Percentiles rank a stretch among this genome's conserved stretches.
Conservation (phyloP, 1,140 invertebrate species). For the Zaprionus africanus region DNA sequence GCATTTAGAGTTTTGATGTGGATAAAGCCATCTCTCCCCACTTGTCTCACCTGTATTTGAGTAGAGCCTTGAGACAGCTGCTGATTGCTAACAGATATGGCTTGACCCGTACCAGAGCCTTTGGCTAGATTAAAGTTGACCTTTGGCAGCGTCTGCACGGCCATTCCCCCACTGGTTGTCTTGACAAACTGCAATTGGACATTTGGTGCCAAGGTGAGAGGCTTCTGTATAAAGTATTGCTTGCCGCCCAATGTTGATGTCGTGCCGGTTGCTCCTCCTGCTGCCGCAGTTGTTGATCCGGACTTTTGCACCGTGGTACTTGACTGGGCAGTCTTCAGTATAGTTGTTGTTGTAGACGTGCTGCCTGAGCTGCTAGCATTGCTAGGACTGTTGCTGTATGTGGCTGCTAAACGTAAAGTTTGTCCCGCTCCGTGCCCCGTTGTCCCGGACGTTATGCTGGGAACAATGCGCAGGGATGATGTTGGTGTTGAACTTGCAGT, state of each 20-base stretch:
- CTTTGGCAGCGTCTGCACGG: conserved; percentile 78
- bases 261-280: conserved; percentile 5
- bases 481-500: conserved; percentile 25
- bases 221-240: conserved; percentile 82
- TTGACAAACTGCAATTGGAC: conserved; percentile 82
- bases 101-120: conserved; percentile 41
- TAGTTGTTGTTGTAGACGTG: conserved; percentile 47
- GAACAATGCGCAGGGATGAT: conserved; percentile 52
- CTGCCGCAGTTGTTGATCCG: conserved; percentile 1
- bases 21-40: neutral
- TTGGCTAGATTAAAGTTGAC: conserved; percentile 78
- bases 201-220: conserved; percentile 70
- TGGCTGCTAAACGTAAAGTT: conserved; percentile 63
- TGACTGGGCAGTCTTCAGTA: conserved; percentile 57
- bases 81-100: conserved; percentile 46
- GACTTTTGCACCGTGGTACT: conserved; percentile 30
- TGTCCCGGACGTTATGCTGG: conserved; percentile 32
- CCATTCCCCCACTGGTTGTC: conserved; percentile 75
- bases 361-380: neutral
- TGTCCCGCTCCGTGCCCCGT: conserved; percentile 41
- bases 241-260: conserved; percentile 74
- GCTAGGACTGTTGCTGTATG: conserved; percentile 38
- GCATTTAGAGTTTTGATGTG: neutral
- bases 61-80: conserved; percentile 49
- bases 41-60: conserved; percentile 78